phyloP scores from a whole-genome alignment of 2,797 vertebrate species.

The Peromyscus attwateri region DNA sequence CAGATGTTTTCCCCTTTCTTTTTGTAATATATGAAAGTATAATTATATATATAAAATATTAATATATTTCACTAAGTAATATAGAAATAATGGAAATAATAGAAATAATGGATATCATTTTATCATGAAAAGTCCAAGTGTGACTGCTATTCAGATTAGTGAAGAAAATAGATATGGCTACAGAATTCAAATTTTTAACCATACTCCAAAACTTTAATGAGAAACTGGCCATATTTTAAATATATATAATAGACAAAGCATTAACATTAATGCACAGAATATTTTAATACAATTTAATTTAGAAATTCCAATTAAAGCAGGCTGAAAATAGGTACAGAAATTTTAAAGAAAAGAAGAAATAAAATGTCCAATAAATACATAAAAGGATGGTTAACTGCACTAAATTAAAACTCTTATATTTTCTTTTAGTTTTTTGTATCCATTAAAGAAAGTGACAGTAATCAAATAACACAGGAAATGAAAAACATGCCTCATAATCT shows the following conservation, averaged over 20 bases:
- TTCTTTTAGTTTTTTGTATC: not conserved
- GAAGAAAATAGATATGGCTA: not conserved
- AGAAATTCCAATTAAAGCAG: not conserved
- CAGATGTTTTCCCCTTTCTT: not conserved
- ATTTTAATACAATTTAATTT: not conserved
- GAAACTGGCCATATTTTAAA: constrained; percentile 8
- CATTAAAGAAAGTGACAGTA: not conserved
- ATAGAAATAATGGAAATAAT: not conserved
- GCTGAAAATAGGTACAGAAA: not conserved
- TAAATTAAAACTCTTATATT: not conserved
- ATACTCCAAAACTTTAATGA: not conserved
- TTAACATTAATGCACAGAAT: not conserved
- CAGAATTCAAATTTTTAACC: not conserved
- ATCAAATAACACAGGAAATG: not conserved
- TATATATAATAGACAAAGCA: not conserved
- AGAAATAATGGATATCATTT: not conserved
- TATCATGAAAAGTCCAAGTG: not conserved
- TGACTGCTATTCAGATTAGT: not conserved
- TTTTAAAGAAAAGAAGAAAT: constrained; percentile 47
- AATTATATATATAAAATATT: not conserved
- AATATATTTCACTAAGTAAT: not conserved
- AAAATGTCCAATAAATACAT: not conserved
- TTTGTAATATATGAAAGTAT: not conserved
- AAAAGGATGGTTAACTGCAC: not conserved
- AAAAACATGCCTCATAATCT: not conserved